These are phyloP conservation scores for Spea bombifrons DNA, from an alignment of 2,113 vertebrate species.

Conservation along the genomic window DNA sequence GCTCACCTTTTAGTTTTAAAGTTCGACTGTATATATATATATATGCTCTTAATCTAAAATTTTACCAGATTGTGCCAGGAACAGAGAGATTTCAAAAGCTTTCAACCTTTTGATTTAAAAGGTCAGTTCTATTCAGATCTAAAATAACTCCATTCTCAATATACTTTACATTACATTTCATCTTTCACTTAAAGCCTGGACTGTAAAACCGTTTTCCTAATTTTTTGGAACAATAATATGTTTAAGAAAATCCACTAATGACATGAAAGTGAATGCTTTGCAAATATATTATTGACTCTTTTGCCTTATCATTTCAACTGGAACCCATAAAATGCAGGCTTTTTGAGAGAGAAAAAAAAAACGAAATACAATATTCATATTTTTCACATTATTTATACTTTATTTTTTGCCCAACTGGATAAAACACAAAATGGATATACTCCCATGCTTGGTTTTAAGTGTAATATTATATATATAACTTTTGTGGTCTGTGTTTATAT, in stretches of 20 bases:
- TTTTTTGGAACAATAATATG: not conserved
- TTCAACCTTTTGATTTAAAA: slow-evolving; percentile 29
- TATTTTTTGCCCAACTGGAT: too few species aligned
- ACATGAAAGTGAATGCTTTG: not conserved
- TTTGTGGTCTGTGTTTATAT: too few species aligned
- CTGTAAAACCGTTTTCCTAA: not conserved
- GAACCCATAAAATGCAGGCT: not conserved
- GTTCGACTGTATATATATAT: slow-evolving; percentile 7
- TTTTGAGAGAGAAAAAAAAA: not conserved
- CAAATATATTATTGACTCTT: not conserved
- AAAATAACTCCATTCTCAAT: not conserved
- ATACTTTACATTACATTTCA: not conserved
- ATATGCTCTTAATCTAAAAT: slow-evolving; percentile 30
- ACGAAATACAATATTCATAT: too few species aligned
- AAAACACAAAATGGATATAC: too few species aligned
- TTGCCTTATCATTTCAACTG: not conserved
- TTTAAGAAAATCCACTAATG: not conserved
- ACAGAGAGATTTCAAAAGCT: slow-evolving; percentile 19
- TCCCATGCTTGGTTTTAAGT: too few species aligned
- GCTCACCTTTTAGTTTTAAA: slow-evolving; percentile 41
- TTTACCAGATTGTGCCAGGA: slow-evolving; percentile 13
- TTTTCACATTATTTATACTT: too few species aligned
- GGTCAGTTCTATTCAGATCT: slow-evolving; percentile 34
- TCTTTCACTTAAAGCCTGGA: not conserved
- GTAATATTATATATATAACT: too few species aligned